These are phyloP conservation scores for Albula glossodonta DNA, from an alignment of 2,113 vertebrate species.

Conservation along the genomic window DNA sequence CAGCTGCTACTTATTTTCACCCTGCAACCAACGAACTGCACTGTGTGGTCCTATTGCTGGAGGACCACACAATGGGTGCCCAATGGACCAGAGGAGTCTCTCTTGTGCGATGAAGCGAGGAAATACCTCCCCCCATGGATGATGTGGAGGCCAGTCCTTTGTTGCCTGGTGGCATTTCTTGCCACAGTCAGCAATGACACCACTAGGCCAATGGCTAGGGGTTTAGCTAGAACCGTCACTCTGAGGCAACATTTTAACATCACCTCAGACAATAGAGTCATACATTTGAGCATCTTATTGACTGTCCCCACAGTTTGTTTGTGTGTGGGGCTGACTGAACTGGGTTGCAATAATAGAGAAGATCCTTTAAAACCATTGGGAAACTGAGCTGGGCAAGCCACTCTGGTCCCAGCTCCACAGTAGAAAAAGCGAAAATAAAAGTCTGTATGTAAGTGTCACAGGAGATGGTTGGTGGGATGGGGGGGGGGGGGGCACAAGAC, in stretches of 20 bases:
- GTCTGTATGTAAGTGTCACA: constrained; percentile 11
- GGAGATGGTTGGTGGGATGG: background rate
- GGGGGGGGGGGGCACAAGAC: background rate
- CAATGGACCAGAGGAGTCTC: background rate
- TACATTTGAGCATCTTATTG: background rate
- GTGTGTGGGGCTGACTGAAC: background rate
- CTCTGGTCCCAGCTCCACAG: background rate
- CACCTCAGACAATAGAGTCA: background rate
- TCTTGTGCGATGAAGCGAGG: background rate
- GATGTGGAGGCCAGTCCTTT: background rate
- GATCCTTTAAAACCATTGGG: background rate
- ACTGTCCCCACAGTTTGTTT: background rate
- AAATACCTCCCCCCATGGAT: background rate
- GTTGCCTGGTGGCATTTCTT: background rate
- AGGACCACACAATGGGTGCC: background rate
- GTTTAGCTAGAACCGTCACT: background rate
- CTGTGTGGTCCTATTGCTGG: background rate
- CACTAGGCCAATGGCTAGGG: background rate
- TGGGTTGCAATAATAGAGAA: background rate
- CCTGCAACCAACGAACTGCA: background rate
- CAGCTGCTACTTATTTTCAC: background rate
- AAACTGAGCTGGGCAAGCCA: background rate
- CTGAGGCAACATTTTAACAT: no score
- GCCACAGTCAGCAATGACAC: background rate
- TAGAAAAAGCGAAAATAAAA: background rate